phyloP scores from a whole-genome alignment of 2,113 vertebrate genomes.

The Motacilla tschutschensis region DNA sequence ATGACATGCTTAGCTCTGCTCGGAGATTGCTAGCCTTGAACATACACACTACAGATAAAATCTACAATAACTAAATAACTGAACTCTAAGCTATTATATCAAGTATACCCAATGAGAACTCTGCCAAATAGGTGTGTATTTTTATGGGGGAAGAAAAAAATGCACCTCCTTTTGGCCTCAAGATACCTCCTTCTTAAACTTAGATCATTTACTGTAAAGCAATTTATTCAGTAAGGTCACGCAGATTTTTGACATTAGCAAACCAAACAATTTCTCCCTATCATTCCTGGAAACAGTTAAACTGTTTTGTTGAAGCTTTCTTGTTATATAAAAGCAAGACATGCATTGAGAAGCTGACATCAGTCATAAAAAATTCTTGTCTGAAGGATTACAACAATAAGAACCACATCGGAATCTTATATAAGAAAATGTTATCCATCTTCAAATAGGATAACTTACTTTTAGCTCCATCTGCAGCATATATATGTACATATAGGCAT shows the following conservation, averaged over 20 bases:
- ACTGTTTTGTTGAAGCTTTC: constrained; percentile 21
- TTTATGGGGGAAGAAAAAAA: background rate
- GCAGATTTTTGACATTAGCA: constrained; percentile 37
- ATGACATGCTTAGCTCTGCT: background rate
- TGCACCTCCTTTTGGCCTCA: background rate
- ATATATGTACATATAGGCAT: background rate
- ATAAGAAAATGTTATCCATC: background rate
- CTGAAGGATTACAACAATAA: constrained; percentile 23
- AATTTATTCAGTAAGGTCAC: background rate
- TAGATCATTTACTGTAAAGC: background rate
- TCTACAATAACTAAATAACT: background rate
- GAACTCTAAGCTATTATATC: background rate
- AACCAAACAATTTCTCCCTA: background rate
- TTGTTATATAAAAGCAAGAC: constrained; percentile 34
- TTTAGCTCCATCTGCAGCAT: background rate
- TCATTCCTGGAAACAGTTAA: constrained; percentile 48
- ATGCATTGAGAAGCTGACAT: background rate
- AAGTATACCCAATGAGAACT: background rate
- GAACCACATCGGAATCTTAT: background rate
- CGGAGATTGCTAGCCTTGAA: background rate
- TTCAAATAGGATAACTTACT: constrained; percentile 12
- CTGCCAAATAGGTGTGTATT: background rate
- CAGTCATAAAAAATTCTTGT: constrained; percentile 40
- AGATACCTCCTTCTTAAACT: background rate
- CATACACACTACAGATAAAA: background rate